phyloP scores from a whole-genome alignment of 2,113 vertebrate species.

The Plestiodon gilberti region DNA sequence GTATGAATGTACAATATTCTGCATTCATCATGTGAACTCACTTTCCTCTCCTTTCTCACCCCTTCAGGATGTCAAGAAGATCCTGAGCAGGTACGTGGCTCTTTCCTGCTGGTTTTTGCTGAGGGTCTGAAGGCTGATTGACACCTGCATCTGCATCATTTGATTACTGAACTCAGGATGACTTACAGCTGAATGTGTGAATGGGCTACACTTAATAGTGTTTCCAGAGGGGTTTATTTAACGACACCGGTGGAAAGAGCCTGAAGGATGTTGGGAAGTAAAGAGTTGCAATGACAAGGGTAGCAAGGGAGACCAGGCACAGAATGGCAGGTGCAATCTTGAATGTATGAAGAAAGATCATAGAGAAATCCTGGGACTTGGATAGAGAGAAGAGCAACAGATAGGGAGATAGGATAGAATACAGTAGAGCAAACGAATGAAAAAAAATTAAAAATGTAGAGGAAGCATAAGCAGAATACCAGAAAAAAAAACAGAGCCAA shows the following conservation, averaged over 20 bases:
- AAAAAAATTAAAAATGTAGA: neutral
- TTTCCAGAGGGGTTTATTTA: neutral
- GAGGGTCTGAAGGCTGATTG: neutral
- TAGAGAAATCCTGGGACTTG: neutral
- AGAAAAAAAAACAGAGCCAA: neutral
- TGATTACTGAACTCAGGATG: neutral
- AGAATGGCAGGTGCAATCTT: neutral
- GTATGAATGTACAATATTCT: neutral
- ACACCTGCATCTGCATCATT: too few relatives aligned
- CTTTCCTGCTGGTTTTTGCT: neutral
- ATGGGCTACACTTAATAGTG: neutral
- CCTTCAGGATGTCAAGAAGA: neutral
- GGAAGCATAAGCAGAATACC: neutral
- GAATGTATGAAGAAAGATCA: neutral
- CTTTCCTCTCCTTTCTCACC: neutral
- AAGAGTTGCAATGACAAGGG: neutral
- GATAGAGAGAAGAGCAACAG: neutral
- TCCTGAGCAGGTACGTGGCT: neutral
- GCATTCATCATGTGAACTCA: neutral
- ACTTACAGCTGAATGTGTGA: neutral
- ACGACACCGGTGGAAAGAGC: neutral
- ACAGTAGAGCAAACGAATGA: neutral
- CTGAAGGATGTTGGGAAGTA: neutral
- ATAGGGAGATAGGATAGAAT: neutral
- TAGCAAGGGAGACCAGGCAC: neutral